Evolutionary conservation across 2,888 invertebrate genomes (phyloP), one percentile per base, ranked within the genome.

Genomic region (Criorhina ranunculi): DNA sequence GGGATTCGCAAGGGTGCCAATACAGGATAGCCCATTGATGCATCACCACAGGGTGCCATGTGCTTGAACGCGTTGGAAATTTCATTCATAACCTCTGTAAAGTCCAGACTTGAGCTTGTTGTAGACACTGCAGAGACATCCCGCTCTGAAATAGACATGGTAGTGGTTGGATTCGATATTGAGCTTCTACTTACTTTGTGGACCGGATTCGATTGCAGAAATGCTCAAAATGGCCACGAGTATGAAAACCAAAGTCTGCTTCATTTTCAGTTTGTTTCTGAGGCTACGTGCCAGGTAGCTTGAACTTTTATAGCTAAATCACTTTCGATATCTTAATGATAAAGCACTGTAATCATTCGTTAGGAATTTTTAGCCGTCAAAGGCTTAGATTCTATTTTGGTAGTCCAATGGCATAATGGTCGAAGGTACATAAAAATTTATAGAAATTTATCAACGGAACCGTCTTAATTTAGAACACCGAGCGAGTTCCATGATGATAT

Each of bases 1-100:
- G 75, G 37, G 6, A 46, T 2, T 2, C 75, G 5, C n/a, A 87
- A 35, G 0, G 90, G 90, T 2, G 87, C 88, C 78, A 90, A 31
- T 3, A 67, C 66, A 0, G 90, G 90, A 7, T 90, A 80, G 1
- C 83, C 33, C 4, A 87, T 59, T 0, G 87, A 29, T 1, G 88
- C 31, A 66, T 87, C 89, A 24, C 90, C 90, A 40, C 89, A 90
- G 7, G 89, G 89, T 62, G 89, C 86, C 37, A 89, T 87, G 6
- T 82, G 80, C 64, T 87, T 86, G 55, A 89, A 87, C 11, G 89
- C 87, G 4, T 66, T 40, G 4, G 80, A 35, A 49, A 33, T 8
- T 5, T 55, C n/a, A n/a, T n/a, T n/a, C n/a, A n/a, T n/a, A n/a
- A n/a, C 24, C n/a, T 15, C 11, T 0, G 51, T 11, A 1, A 40